Conservation (phyloP, 2,888 invertebrate species). For the Cheilosia variabilis region DNA sequence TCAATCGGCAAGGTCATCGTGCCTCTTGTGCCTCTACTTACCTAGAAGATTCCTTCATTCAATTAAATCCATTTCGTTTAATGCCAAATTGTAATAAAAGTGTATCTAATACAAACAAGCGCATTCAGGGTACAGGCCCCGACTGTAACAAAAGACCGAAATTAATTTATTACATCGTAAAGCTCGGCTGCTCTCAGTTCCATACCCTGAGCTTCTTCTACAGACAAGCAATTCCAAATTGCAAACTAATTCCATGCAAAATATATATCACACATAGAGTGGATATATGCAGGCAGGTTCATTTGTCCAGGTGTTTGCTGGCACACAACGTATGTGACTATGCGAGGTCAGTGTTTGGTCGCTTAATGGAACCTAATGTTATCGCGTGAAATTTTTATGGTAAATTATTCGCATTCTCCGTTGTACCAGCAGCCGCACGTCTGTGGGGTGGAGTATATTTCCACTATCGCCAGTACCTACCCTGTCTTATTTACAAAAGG, state of each 20-base stretch:
- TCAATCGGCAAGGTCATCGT: slow-evolving; percentile 24
- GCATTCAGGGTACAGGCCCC: neutral
- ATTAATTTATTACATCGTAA: slow-evolving; percentile 58
- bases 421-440: neutral
- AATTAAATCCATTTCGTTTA: slow-evolving; percentile 23
- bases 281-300: neutral
- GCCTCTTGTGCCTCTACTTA: neutral
- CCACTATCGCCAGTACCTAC: slow-evolving; percentile 1
- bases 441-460: neutral
- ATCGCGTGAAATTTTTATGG: slow-evolving; percentile 32
- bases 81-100: slow-evolving; percentile 23
- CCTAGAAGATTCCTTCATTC: neutral
- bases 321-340: neutral
- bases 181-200: slow-evolving; percentile 17
- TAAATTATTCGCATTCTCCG: slow-evolving; percentile 23
- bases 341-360: neutral
- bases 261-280: neutral
- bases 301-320: slow-evolving; percentile 11
- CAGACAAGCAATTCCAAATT: slow-evolving; percentile 28
- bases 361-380: slow-evolving; percentile 22
- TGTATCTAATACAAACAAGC: neutral
- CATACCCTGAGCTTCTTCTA: neutral
- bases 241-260: slow-evolving; percentile 47
- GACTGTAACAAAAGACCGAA: slow-evolving; percentile 27
- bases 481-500: slow-evolving; percentile 8